Conservation (phyloP, 2,113 vertebrate species). For the Indri indri region DNA sequence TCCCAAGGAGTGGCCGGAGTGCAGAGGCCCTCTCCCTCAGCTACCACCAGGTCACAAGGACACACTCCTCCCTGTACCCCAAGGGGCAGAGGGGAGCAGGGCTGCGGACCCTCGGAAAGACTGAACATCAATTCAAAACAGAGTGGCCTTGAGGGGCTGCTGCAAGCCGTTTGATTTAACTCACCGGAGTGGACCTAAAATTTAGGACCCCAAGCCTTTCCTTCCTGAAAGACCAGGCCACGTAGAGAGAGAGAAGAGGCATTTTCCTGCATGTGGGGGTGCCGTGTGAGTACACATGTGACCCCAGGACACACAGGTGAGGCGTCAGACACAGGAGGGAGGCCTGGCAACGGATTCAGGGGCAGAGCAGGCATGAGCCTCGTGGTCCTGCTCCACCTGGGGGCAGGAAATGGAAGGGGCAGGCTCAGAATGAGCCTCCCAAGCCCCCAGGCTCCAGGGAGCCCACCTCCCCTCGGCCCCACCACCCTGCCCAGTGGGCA, state of each 20-base stretch:
- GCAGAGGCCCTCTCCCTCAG: background rate
- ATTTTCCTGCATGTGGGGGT: background rate
- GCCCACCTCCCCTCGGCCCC: background rate
- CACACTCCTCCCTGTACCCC: background rate
- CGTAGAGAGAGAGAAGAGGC: too few species aligned
- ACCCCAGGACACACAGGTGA: background rate
- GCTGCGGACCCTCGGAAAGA: background rate
- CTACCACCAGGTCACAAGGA: background rate
- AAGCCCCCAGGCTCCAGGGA: background rate
- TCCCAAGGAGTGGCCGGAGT: background rate
- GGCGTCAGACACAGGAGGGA: background rate
- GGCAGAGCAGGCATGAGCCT: background rate
- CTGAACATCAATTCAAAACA: background rate
- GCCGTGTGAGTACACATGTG: fast-evolving
- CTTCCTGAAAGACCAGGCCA: background rate
- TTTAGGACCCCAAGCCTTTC: background rate
- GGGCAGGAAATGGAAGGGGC: background rate
- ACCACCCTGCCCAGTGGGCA: background rate
- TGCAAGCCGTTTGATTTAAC: background rate
- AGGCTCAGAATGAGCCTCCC: background rate
- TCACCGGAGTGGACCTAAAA: background rate
- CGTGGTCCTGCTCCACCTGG: fast-evolving
- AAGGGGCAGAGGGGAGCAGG: background rate
- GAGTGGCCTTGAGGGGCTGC: background rate
- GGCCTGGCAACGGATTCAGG: fast-evolving